Base-by-base conservation (phyloP, 2,797 vertebrate genomes). In the Sebastes baramenuke region DNA sequence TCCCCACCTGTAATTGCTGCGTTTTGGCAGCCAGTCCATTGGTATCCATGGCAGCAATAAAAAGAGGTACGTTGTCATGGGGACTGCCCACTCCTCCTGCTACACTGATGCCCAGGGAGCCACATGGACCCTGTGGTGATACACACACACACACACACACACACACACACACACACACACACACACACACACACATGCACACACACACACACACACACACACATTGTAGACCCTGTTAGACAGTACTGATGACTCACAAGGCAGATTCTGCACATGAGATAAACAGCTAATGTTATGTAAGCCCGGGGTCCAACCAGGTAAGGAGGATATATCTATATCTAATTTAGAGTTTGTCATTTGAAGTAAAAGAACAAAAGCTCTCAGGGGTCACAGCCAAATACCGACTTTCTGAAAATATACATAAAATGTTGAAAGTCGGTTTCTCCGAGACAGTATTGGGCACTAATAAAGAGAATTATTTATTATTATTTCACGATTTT, bases 31-130 rank as follows among this genome's bases (percentile, higher is more conserved):
- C 97, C 80, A 96, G 94, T 92, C 97, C 97, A 75, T 95, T 94
- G 0, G 96, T 96, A 86, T 98, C 97, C 97, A 99, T 97, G 96
- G 97, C 92, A 77, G 97, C 97, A 87, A 98, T 97, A 93, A 97
- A 97, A 91, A 98, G 96, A 62, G 96, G 96, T 87, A 96, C 88
- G 84, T 98, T 96, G 83, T 97, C 97, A 76, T 97, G 97, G 25
- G 97, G 96, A 92, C 97, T 97, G 86, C 96, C 96, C 79, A 96
- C 93, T 88, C 97, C 97, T 88, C 97, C 97, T 83, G 97, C 97
- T 90, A 98, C 94, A 88, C 94, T 96, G 83, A 99, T 94, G 82
- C 97, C 97, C 81, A 98, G 64, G 2, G 96, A 97, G 86, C 98
- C 96, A 75, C 92, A 56, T 60, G 95, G 95, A 42, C 94, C 96